Conservation (phyloP, 2,888 invertebrate species). For the Griposia aprilina region DNA sequence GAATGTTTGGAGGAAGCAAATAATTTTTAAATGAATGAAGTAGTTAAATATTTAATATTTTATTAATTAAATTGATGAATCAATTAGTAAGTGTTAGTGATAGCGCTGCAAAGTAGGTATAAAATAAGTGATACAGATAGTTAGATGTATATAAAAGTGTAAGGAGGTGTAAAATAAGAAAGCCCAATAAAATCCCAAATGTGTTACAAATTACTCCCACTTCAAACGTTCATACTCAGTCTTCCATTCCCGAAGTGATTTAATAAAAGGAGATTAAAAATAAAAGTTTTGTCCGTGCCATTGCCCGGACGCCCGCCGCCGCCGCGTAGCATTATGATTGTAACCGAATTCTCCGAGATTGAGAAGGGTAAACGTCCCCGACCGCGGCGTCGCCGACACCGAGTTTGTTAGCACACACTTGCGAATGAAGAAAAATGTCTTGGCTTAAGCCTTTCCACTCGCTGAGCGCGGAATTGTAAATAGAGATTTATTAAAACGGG, state of each 20-base stretch:
- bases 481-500: constrained; percentile 90
- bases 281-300: constrained; percentile 67
- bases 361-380: constrained; percentile 81
- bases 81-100: background rate
- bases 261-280: constrained; percentile 73
- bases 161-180: background rate
- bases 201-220: constrained; percentile 21
- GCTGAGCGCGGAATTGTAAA: constrained; percentile 86
- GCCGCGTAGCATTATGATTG: constrained; percentile 74
- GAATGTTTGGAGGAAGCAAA: constrained; percentile 22
- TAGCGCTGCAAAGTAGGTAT: too few relatives aligned
- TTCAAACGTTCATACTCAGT: constrained; percentile 5
- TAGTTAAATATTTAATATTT: background rate
- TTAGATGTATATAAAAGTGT: background rate
- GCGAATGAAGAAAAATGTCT: constrained; percentile 90
- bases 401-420: constrained; percentile 87
- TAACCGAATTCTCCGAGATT: constrained; percentile 81
- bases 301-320: constrained; percentile 44
- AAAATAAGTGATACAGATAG: too few relatives aligned
- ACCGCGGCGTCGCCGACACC: constrained; percentile 74
- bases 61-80: background rate
- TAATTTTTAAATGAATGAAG: background rate
- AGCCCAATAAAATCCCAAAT: constrained; percentile 1
- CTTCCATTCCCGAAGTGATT: constrained; percentile 57
- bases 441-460: constrained; percentile 88